These are phyloP conservation scores for Silurus meridionalis DNA, from an alignment of 2,113 vertebrate species.

Conservation along the genomic window DNA sequence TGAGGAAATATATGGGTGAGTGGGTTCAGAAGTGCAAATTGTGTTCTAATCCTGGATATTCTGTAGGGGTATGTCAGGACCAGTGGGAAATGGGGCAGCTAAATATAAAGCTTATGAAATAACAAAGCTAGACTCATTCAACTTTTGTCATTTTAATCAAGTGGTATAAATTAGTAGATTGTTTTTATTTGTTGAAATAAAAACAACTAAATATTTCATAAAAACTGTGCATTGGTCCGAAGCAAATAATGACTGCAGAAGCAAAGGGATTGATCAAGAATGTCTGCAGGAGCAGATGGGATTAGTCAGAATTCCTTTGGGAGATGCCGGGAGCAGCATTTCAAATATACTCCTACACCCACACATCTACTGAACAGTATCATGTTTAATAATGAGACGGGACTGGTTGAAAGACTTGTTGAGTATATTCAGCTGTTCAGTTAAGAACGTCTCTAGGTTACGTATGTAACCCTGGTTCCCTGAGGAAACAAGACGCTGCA, in stretches of 20 bases:
- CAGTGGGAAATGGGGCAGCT: too few relatives aligned
- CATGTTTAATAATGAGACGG: background rate
- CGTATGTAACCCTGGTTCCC: too few relatives aligned
- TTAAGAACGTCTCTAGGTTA: background rate
- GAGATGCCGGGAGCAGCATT: background rate
- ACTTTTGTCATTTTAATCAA: background rate
- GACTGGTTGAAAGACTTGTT: background rate
- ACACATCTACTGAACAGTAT: background rate
- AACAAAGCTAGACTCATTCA: background rate
- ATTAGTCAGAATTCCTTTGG: background rate
- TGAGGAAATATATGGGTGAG: background rate
- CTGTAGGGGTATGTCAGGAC: too few relatives aligned
- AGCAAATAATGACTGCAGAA: background rate
- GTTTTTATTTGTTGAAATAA: background rate
- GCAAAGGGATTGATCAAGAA: background rate
- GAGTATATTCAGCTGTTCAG: background rate
- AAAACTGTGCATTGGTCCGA: background rate
- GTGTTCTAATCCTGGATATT: too few relatives aligned
- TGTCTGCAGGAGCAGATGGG: background rate
- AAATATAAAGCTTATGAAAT: too few relatives aligned
- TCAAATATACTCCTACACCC: background rate
- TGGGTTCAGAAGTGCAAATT: background rate
- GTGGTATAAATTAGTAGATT: background rate
- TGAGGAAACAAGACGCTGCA: too few relatives aligned
- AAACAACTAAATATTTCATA: too few relatives aligned